Conservation (phyloP, 2,797 vertebrate species). For the Sphenodon punctatus region DNA sequence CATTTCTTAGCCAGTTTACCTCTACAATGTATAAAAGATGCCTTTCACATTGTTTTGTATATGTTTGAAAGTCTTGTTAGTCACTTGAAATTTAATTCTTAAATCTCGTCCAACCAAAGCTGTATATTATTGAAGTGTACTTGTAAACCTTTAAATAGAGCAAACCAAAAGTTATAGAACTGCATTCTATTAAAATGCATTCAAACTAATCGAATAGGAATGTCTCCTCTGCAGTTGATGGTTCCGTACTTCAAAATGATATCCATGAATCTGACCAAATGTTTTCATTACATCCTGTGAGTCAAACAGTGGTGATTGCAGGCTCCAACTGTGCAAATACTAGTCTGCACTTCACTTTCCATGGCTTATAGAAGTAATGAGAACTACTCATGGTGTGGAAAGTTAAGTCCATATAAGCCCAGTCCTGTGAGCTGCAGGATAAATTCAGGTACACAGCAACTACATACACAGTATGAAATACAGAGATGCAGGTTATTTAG, state of each 20-base stretch:
- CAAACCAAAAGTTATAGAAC: neutral
- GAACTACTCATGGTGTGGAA: too few species aligned
- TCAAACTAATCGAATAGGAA: neutral
- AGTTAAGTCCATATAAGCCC: neutral
- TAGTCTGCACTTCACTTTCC: too few species aligned
- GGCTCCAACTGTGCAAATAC: too few species aligned
- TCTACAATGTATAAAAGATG: neutral
- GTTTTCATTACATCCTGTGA: too few species aligned
- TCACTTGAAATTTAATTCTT: neutral
- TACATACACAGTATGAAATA: too few species aligned
- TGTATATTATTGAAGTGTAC: neutral
- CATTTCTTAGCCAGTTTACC: neutral
- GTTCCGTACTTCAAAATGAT: neutral
- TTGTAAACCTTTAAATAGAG: neutral
- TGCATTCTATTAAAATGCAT: neutral
- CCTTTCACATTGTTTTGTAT: neutral
- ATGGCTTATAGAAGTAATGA: too few species aligned
- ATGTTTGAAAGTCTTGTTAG: neutral
- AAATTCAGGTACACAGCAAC: too few species aligned
- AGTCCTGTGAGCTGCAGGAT: neutral
- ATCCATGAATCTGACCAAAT: neutral
- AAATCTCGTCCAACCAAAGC: neutral
- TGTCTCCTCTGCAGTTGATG: neutral
- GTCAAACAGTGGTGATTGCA: too few species aligned
- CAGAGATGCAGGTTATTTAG: neutral